Percentiles rank a stretch among this genome's conserved stretches.
Evolutionary conservation across 2,888 invertebrate species (phyloP).

Genomic region (Plebejus argus): DNA sequence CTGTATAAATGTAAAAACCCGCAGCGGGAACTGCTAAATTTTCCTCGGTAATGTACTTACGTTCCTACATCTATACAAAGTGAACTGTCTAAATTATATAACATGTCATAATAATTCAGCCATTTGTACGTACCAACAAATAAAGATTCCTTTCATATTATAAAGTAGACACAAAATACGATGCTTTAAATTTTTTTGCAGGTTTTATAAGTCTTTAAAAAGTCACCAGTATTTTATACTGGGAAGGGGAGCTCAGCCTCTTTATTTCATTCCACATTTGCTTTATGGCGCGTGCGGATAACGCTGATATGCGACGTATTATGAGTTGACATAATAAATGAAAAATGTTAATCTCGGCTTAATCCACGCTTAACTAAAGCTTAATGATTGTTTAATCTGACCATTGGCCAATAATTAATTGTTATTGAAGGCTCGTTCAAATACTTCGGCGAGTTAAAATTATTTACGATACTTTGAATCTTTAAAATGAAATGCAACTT

Average conservation of each 20-base stretch:
- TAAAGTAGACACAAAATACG: neutral
- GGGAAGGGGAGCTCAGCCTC: neutral
- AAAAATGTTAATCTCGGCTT: slow-evolving; percentile 27
- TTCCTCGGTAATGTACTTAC: too few species aligned
- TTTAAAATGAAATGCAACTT: neutral
- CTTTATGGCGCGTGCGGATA: slow-evolving; percentile 18
- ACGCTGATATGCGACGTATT: slow-evolving; percentile 21
- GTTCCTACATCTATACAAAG: too few species aligned
- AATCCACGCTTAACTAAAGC: slow-evolving; percentile 21
- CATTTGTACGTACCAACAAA: too few species aligned
- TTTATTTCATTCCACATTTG: slow-evolving; percentile 18
- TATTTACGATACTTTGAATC: neutral
- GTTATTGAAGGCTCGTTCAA: neutral
- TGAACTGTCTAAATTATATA: too few species aligned
- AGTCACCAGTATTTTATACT: neutral
- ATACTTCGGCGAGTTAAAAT: slow-evolving; percentile 14
- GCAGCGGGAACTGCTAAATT: too few species aligned
- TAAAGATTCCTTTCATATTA: too few species aligned
- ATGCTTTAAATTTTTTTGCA: neutral
- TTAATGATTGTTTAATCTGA: slow-evolving; percentile 23
- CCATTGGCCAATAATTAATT: slow-evolving; percentile 9
- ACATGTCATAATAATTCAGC: too few species aligned
- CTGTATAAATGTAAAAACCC: too few species aligned
- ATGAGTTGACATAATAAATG: slow-evolving; percentile 24
- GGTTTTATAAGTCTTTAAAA: slow-evolving; percentile 4